phyloP scores from a whole-genome alignment of 1,140 invertebrate species.

The Trypoxylus dichotomus region DNA sequence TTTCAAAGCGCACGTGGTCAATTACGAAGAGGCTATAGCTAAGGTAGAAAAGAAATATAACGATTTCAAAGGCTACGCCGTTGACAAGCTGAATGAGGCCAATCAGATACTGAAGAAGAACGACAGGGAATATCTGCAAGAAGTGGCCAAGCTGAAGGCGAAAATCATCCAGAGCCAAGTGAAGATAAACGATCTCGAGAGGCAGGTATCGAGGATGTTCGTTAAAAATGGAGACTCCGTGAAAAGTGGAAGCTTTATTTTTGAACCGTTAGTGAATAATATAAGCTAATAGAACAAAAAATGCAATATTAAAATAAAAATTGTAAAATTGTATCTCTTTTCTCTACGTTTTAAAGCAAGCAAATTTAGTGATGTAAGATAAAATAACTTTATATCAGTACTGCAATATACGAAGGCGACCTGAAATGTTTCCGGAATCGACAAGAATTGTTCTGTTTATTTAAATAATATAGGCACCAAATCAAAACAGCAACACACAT shows the following conservation, averaged over 20 bases:
- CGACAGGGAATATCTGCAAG: constrained; percentile 32
- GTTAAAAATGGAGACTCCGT: constrained; percentile 22
- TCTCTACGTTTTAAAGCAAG: neutral
- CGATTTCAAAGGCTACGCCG: constrained; percentile 37
- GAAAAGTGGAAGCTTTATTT: constrained; percentile 18
- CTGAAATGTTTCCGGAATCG: no score
- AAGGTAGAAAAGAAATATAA: constrained; percentile 38
- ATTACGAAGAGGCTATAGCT: constrained; percentile 41
- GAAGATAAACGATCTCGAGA: constrained; percentile 38
- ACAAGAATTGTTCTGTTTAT: no score
- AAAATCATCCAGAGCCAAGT: constrained; percentile 38
- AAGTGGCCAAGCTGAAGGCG: constrained; percentile 39
- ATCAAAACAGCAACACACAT: no score
- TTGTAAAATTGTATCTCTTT: neutral
- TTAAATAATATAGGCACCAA: no score
- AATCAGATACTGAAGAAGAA: constrained; percentile 35
- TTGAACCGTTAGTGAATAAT: constrained; percentile 31
- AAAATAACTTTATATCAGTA: no score
- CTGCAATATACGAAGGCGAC: no score
- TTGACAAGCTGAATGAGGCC: constrained; percentile 36
- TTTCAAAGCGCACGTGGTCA: constrained; percentile 39
- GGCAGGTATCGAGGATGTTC: neutral
- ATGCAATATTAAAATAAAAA: neutral
- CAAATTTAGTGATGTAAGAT: no score
- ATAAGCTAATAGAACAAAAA: constrained; percentile 12